Percentiles rank a stretch among this genome's conserved stretches.
Conservation (phyloP, 2,797 vertebrate species). For the Micromesistius poutassou region DNA sequence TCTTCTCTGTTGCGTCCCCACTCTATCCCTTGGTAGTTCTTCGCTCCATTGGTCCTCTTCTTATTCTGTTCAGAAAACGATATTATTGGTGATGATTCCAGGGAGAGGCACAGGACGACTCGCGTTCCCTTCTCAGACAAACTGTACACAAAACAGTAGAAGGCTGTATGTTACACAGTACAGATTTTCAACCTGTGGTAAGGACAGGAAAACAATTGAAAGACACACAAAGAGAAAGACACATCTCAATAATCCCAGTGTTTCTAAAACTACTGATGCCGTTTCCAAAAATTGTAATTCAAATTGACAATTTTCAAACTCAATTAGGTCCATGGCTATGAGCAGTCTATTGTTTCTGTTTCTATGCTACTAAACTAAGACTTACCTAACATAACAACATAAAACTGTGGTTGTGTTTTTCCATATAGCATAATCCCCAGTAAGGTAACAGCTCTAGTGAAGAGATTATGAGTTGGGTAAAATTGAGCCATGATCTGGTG, state of each 20-base stretch:
- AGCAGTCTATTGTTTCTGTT: background rate
- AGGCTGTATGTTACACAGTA: background rate
- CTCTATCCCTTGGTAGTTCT: background rate
- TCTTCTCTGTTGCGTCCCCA: background rate
- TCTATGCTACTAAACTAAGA: background rate
- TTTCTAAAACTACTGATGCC: background rate
- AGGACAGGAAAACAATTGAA: slow-evolving; percentile 40
- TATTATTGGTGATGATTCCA: background rate
- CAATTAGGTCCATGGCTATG: background rate
- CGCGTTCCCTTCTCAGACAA: slow-evolving; percentile 34
- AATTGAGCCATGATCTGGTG: background rate
- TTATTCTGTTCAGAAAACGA: too few species aligned
- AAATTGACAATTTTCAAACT: background rate
- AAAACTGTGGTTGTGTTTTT: background rate
- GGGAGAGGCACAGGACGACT: slow-evolving; percentile 25
- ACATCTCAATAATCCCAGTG: background rate
- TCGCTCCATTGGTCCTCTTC: slow-evolving; percentile 39
- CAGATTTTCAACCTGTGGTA: slow-evolving; percentile 15
- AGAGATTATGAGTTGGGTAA: background rate
- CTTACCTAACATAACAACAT: background rate
- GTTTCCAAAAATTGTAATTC: background rate
- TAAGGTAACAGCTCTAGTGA: background rate
- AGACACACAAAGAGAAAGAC: slow-evolving; percentile 19
- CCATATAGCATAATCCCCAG: background rate
- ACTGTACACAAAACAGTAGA: slow-evolving; percentile 16